Conservation (phyloP, 53 echinoderm and acorn worm genomes). For the Crossaster papposus region DNA sequence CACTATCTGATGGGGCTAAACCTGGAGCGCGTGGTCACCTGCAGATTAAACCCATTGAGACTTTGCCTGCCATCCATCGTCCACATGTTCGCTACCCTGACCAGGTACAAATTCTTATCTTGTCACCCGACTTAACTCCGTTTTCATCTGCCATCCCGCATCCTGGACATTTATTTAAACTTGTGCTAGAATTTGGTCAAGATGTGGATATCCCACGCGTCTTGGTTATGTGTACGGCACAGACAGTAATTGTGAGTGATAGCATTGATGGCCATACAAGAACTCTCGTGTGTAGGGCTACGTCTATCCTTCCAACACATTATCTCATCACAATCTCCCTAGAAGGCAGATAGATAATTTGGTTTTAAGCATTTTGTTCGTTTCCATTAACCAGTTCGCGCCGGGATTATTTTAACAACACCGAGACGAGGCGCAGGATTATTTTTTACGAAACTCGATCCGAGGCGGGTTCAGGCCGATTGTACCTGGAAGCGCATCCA, state of each 20-base stretch:
- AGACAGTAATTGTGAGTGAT: constrained; percentile 19
- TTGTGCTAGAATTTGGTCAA: constrained; percentile 51
- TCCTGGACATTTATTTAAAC: too few species aligned
- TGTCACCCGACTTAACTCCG: not conserved
- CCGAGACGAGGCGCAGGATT: too few species aligned
- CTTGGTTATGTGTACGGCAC: constrained; percentile 56
- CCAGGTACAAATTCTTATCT: constrained; percentile 66
- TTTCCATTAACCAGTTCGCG: too few species aligned
- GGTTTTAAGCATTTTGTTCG: too few species aligned
- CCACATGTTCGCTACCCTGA: constrained; percentile 90
- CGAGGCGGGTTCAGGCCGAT: too few species aligned
- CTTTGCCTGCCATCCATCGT: constrained; percentile 91
- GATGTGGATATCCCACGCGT: constrained; percentile 22
- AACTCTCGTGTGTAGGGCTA: not conserved
- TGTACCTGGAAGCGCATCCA: too few species aligned
- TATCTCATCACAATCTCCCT: not conserved
- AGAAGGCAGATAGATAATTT: too few species aligned
- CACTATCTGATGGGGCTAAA: constrained; percentile 84
- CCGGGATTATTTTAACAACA: too few species aligned
- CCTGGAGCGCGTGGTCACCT: constrained; percentile 83
- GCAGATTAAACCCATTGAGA: constrained; percentile 84
- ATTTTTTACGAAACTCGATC: too few species aligned
- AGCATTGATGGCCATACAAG: not conserved
- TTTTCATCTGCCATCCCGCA: not conserved
- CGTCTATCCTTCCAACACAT: constrained; percentile 12